These are phyloP conservation scores for Dromococcyx pavoninus DNA, from an alignment of 2,797 vertebrate species.

Conservation along the genomic window DNA sequence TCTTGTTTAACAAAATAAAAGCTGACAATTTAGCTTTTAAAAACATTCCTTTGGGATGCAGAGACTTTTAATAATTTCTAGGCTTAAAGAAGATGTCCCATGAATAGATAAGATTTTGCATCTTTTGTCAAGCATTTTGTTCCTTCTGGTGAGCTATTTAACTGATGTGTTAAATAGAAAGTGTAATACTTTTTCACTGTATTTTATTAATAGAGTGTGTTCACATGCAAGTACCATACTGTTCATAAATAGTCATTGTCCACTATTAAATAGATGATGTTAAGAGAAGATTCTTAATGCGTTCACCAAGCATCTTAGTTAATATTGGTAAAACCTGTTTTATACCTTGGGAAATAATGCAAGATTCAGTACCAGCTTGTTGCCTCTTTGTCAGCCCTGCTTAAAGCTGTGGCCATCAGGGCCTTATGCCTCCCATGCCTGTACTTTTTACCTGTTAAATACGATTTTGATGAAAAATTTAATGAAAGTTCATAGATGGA, in stretches of 20 bases:
- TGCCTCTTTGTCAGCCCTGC: not conserved
- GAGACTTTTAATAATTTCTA: conserved; percentile 2
- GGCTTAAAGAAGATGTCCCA: conserved; percentile 16
- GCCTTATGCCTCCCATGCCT: not conserved
- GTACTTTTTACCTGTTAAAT: conserved; percentile 8
- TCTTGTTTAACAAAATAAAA: conserved; percentile 18
- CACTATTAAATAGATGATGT: conserved; percentile 17
- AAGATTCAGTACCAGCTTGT: not conserved
- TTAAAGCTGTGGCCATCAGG: not conserved
- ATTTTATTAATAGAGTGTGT: conserved; percentile 39
- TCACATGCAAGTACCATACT: not conserved
- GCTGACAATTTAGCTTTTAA: conserved; percentile 1
- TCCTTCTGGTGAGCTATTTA: conserved; percentile 47
- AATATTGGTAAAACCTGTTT: not conserved
- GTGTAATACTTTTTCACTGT: conserved; percentile 17
- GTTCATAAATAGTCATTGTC: not conserved
- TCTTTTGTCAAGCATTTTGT: conserved; percentile 40
- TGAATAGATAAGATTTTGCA: conserved; percentile 28
- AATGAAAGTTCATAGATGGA: not conserved
- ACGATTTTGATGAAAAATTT: not conserved
- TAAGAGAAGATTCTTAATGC: conserved; percentile 33
- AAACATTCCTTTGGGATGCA: not conserved
- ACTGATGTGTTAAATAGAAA: conserved; percentile 1
- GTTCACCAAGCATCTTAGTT: not conserved
- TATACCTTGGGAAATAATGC: not conserved